Base-by-base conservation (phyloP, 1,140 invertebrate species). In the Sesamia nonagrioides region DNA sequence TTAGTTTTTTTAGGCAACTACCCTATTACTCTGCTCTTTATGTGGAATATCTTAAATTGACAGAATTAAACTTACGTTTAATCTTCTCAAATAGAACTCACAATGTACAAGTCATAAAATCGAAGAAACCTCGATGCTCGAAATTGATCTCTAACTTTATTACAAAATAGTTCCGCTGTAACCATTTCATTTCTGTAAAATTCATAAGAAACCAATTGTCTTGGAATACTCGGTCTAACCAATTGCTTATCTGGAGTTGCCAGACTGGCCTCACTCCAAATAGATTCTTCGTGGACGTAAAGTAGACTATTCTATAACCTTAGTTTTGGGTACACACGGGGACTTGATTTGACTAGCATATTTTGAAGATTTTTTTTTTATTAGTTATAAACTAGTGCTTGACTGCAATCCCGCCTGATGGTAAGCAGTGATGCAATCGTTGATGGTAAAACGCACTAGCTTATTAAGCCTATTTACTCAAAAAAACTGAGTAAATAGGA, bases 261-360 rank as follows among this genome's bases (percentile, higher is more conserved):
- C 78, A 82, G 77, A 84, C 84, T 86, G 85, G 85, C 85, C 81
- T 63, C 69, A 81, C 45, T 85, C 85, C 85, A 86, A 86, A 83
- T 84, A 86, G 81, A 84, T 84, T 84, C 82, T 79, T 52, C 48
- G 40, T 40, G 50, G 68, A 77, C 60, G 68, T 58, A 68, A 74
- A 74, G 37, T 68, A 77, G 45, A 37, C 17, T 77, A 63, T 80
- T 76, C 74, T 80, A 61, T 72, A 74, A 68, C 71, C 60, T 74
- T 42, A 69, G 42, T 74, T 75, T 33, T 63, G 15, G 1, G 35
- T 11, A 66, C 71, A 74, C 45, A 79, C 45, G 9, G 69, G 2
- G 13, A 1, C 21, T 15, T 18, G 18, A 9, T 61, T 40, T 21
- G 33, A 7, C 6, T 5, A 58, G 33, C 33, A 58, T 58, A 35